These are phyloP conservation scores for Ceyx cyanopectus DNA, from an alignment of 2,113 vertebrate species.

Conservation along the genomic window DNA sequence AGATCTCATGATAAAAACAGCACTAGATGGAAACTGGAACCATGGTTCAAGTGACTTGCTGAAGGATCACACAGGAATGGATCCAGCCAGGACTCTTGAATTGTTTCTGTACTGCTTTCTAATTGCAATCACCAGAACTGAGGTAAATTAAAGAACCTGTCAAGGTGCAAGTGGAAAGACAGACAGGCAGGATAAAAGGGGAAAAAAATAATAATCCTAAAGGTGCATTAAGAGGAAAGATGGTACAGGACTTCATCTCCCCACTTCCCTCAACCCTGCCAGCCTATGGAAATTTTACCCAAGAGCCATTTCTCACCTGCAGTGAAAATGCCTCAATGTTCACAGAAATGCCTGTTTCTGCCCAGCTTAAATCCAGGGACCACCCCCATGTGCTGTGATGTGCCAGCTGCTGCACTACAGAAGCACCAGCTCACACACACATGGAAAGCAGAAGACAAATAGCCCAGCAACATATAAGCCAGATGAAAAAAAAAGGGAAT, in stretches of 20 bases:
- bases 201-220: neutral
- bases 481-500: neutral
- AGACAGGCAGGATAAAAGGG: neutral
- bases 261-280: neutral
- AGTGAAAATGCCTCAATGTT: neutral
- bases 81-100: neutral
- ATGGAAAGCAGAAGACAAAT: neutral
- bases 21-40: neutral
- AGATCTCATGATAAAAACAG: neutral
- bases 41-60: neutral
- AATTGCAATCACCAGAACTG: neutral
- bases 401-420: neutral
- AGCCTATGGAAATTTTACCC: neutral
- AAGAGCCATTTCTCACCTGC: neutral
- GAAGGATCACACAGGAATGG: neutral
- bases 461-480: neutral
- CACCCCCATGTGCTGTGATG: neutral
- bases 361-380: neutral
- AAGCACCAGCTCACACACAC: neutral
- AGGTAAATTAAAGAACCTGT: neutral
- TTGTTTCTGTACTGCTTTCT: neutral
- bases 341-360: neutral
- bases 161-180: neutral
- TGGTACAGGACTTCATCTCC: neutral
- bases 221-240: neutral